A percentile compares a stretch with the other conserved stretches of the same genome.
Evolutionary conservation across 2,113 vertebrate species (phyloP).

Genomic region (Brienomyrus brachyistius): DNA sequence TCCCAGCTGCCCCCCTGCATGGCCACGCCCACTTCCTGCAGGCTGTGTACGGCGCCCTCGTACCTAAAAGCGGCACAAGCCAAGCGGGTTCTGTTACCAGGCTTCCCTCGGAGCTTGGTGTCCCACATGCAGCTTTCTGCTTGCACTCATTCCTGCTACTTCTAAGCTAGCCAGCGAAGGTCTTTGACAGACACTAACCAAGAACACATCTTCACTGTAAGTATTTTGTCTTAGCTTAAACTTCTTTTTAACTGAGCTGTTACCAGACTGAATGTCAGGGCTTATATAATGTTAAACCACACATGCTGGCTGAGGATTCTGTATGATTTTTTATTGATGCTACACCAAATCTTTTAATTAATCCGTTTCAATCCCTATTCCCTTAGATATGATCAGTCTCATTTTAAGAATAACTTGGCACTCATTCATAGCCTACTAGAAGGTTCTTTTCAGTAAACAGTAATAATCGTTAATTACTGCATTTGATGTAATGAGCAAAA

Average conservation of each 20-base stretch:
- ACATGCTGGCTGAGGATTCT: not conserved
- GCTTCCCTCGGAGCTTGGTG: too few species aligned
- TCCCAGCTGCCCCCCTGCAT: conserved; percentile 78
- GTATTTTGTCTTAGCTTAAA: not conserved
- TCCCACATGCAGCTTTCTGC: not conserved
- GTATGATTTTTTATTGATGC: not conserved
- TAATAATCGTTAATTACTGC: not conserved
- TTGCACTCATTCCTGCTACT: not conserved
- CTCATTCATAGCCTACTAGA: not conserved
- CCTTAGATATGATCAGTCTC: not conserved
- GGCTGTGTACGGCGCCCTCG: conserved; percentile 62
- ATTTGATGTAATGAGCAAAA: not conserved
- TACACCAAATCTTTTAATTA: not conserved
- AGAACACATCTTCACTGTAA: not conserved
- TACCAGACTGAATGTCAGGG: not conserved
- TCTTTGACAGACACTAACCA: not conserved
- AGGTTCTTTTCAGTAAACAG: not conserved
- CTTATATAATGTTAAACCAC: not conserved
- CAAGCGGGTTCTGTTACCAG: not conserved
- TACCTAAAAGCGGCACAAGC: conserved; percentile 61
- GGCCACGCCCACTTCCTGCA: conserved; percentile 66
- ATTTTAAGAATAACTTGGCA: not conserved
- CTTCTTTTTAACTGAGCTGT: not conserved
- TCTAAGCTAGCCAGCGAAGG: not conserved
- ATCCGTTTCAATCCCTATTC: not conserved